phyloP scores from a whole-genome alignment of 2,113 vertebrate species.

The Eurystomus gularis region DNA sequence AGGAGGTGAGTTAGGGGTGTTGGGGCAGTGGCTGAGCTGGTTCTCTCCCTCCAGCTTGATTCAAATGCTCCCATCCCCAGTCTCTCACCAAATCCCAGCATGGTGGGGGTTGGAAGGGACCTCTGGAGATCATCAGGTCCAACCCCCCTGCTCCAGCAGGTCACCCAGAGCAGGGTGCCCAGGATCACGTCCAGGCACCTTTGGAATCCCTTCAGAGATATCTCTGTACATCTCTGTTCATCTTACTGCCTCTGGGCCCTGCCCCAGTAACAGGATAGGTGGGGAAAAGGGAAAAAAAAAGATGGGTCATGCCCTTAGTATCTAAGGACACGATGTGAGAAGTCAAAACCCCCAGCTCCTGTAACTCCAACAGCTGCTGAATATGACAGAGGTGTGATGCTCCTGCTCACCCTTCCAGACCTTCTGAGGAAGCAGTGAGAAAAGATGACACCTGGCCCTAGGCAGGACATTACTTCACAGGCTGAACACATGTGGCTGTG shows the following conservation, averaged over 20 bases:
- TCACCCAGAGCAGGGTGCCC: too few species aligned
- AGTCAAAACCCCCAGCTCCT: background rate
- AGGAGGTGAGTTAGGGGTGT: too few species aligned
- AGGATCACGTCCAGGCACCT: too few species aligned
- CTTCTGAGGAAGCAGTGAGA: background rate
- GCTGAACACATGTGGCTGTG: fast-evolving
- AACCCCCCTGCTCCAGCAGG: too few species aligned
- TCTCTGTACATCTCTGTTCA: background rate
- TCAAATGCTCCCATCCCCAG: fast-evolving
- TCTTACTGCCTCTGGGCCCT: fast-evolving
- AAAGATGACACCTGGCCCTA: background rate
- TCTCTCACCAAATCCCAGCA: too few species aligned
- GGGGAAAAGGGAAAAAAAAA: background rate
- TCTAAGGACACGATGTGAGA: background rate
- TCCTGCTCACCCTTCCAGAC: background rate
- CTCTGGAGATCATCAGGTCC: too few species aligned
- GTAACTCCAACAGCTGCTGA: background rate
- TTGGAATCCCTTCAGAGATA: too few species aligned
- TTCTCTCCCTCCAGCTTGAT: background rate
- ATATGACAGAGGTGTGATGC: background rate
- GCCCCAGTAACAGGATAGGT: background rate
- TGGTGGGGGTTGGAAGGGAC: too few species aligned
- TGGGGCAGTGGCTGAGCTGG: background rate
- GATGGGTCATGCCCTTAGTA: too few species aligned
- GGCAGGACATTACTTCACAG: fast-evolving